These are phyloP conservation scores for Drosophila setosimentum DNA, from an alignment of 2,888 invertebrate genomes.

Conservation along the genomic window DNA sequence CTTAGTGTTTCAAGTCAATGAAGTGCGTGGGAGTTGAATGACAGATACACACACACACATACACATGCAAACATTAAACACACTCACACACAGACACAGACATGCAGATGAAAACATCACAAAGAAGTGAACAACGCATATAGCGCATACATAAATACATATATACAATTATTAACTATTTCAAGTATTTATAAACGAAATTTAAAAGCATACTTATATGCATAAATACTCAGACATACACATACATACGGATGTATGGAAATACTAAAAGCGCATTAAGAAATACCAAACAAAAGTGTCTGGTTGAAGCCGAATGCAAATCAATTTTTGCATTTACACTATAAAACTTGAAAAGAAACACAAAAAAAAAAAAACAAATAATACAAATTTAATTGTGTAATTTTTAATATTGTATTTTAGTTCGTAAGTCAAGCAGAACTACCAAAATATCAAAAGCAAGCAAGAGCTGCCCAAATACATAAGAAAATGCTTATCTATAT, in stretches of 20 bases:
- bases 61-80: slow-evolving; percentile 19
- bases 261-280: slow-evolving; percentile 32
- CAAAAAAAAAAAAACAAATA: slow-evolving; percentile 16
- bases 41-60: slow-evolving; percentile 49
- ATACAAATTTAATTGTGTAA: slow-evolving; percentile 43
- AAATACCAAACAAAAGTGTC: slow-evolving; percentile 22
- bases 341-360: neutral
- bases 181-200: slow-evolving; percentile 68
- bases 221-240: slow-evolving; percentile 25
- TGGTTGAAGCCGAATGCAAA: slow-evolving; percentile 24
- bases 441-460: slow-evolving; percentile 67
- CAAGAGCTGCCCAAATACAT: slow-evolving; percentile 15
- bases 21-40: slow-evolving; percentile 80
- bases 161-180: slow-evolving; percentile 68
- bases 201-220: slow-evolving; percentile 35
- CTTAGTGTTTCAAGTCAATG: slow-evolving; percentile 66
- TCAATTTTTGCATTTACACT: slow-evolving; percentile 43
- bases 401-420: slow-evolving; percentile 71
- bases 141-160: slow-evolving; percentile 48
- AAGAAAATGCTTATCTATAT: neutral
- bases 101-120: slow-evolving; percentile 30
- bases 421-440: slow-evolving; percentile 57
- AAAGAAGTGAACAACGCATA: slow-evolving; percentile 48
- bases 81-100: slow-evolving; percentile 19
- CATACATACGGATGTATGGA: slow-evolving; percentile 32